These are phyloP conservation scores for Tipula confusa DNA, from an alignment of 2,888 invertebrate species.

Conservation along the genomic window DNA sequence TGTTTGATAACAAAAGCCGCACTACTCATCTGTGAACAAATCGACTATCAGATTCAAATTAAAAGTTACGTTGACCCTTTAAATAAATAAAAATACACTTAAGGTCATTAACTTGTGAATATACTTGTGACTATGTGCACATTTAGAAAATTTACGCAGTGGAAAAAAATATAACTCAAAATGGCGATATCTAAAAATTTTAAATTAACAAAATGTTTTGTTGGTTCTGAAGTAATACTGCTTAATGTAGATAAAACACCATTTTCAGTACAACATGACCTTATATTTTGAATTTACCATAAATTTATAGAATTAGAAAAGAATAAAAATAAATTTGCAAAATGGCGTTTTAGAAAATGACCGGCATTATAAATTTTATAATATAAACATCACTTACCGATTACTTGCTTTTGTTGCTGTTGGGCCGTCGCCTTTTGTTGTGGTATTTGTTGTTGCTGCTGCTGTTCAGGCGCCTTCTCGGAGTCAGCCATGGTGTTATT, in stretches of 20 bases:
- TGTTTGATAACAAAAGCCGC: too few relatives aligned
- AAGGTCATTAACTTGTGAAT: not conserved
- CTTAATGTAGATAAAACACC: not conserved
- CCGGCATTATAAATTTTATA: not conserved
- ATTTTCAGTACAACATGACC: not conserved
- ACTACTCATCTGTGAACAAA: too few relatives aligned
- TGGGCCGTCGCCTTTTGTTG: conserved; percentile 35
- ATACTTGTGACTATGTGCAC: too few relatives aligned
- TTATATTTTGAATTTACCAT: not conserved
- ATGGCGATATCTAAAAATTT: not conserved
- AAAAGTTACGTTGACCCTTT: conserved; percentile 28
- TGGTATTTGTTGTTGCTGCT: conserved; percentile 39
- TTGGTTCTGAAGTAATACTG: not conserved
- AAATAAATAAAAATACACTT: too few relatives aligned
- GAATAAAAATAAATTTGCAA: conserved; percentile 13
- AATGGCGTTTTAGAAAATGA: conserved; percentile 26
- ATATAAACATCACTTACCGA: conserved; percentile 60
- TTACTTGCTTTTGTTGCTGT: conserved; percentile 70
- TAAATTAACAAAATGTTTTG: not conserved
- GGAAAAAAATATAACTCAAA: not conserved
- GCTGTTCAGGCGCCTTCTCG: conserved; percentile 75
- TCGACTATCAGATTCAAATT: conserved; percentile 34
- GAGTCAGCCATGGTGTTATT: conserved; percentile 92
- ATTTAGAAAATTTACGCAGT: not conserved
- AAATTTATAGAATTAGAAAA: too few relatives aligned